Base-by-base conservation (phyloP, 1,140 invertebrate species). In the Cherax quadricarinatus region DNA sequence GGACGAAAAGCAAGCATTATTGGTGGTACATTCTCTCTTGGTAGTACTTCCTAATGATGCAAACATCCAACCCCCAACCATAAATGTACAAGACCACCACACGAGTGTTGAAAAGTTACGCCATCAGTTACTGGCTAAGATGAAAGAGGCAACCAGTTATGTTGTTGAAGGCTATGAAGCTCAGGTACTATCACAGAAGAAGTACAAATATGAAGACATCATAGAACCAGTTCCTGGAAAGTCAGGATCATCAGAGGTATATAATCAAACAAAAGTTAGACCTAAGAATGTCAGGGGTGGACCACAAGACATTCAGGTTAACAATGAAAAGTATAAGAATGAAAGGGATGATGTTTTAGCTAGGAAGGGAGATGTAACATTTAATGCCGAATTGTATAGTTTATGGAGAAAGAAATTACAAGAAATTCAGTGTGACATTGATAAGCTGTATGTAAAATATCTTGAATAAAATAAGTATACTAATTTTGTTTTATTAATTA, bases 1-100 rank as follows among this genome's bases (percentile, higher is more conserved):
- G 9, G 73, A 91, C 60, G 83, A 85, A 10, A 86, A 80, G 53
- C 89, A 91, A 30, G 83, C 89, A 21, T 49, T 86, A 24, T 51
- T 91, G 60, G 49, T 91, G 51, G 89, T 78, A n/a, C 89, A 91
- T 62, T 84, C 89, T 62, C 18, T 91, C 48, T 57, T 86, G 53
- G 89, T 70, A 21, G 73, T 73, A 57, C 82, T 91, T 9, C 89
- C 89, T 48, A 21, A 18, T n/a, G 89, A 91, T 80, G 75, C 70
- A n/a, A 86, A 60, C 53, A 79, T 91, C 12, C 73, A 85, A 10
- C 84, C 75, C n/a, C 6, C 84, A 12, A 3, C 41, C 6, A 48
- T 57, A 18, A 30, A 91, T 73, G 49, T 16, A 9, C 66, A 70
- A 24, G 60, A 49, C 53, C n/a, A 30, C 53, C 18, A 80, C 21